Evolutionary conservation across 2,888 invertebrate species (phyloP), one percentile per base, ranked within the genome.

Genomic region (Perdita meconis): DNA sequence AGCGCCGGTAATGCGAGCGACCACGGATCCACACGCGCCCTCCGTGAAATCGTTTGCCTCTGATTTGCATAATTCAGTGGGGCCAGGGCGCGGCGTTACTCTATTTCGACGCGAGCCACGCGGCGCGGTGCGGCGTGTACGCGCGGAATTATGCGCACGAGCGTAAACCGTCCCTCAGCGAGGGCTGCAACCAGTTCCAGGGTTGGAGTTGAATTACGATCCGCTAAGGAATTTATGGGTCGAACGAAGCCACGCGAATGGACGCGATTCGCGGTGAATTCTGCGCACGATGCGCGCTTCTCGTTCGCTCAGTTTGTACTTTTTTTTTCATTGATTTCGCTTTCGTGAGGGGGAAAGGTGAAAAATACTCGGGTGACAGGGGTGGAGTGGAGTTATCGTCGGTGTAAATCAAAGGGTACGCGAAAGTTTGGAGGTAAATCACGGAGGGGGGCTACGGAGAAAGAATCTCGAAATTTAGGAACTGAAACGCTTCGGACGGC

Each of bases 61-160:
- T 57, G 71, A 83, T 86, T 86, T 82, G 74, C 84, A 86, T 86
- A 86, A 86, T 86, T 81, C 68, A 71, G 44, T 51, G 38, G n/a
- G 16, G 50, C 10, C 4, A n/a, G 24, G n/a, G 34, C 47, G 59
- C 16, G 44, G 8, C 34, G 38, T 13, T 26, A 61, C 61, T 72
- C 61, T 30, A 51, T 66, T 68, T 38, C 44, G 22, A 22, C n/a
- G n/a, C 34, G n/a, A n/a, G n/a, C n/a, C n/a, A n/a, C n/a, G n/a
- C n/a, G n/a, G n/a, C n/a, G n/a, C n/a, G n/a, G n/a, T n/a, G 22
- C 44, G 6, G 59, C 10, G 60, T 36, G 19, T 8, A n/a, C 47
- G 57, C 50, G 10, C 1, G 65, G 51, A 61, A 71, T 71, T 61
- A 40, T 53, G 36, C 64, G 60, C 19, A 40, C 30, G n/a, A 5